These are phyloP conservation scores for Chelidonichthys spinosus DNA, from an alignment of 2,797 vertebrate species.

Conservation along the genomic window DNA sequence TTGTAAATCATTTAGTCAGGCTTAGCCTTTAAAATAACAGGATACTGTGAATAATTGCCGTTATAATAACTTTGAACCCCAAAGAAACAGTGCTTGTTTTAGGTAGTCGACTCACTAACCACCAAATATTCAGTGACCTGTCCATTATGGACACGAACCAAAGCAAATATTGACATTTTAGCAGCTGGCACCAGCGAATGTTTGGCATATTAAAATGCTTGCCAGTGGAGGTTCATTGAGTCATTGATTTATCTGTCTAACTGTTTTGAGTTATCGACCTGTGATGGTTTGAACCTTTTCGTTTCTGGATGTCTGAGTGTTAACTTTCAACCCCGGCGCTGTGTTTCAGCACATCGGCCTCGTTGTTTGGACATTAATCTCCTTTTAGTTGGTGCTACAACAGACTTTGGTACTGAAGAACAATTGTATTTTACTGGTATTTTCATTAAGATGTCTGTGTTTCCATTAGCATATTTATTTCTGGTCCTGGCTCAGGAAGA, in stretches of 20 bases:
- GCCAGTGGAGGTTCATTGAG: not conserved
- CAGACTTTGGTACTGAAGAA: not conserved
- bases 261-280: not conserved
- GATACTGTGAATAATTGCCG: not conserved
- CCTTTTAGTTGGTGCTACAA: not conserved
- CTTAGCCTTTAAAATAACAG: too few relatives aligned
- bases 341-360: not conserved
- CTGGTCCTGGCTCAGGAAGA: not conserved
- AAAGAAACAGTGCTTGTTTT: not conserved
- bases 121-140: not conserved
- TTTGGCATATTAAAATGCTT: not conserved
- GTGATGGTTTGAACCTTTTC: not conserved
- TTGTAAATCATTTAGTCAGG: not conserved
- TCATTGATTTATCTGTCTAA: not conserved
- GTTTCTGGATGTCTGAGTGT: not conserved
- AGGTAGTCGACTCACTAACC: not conserved
- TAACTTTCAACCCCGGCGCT: not conserved
- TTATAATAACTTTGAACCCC: not conserved
- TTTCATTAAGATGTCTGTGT: not conserved
- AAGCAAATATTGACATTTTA: not conserved
- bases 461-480: slow-evolving; percentile 9
- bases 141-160: not conserved
- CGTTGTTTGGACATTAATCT: not conserved
- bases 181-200: too few relatives aligned
- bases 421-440: not conserved